These are phyloP conservation scores for Leuciscus waleckii DNA, from an alignment of 2,797 vertebrate genomes.

Conservation along the genomic window DNA sequence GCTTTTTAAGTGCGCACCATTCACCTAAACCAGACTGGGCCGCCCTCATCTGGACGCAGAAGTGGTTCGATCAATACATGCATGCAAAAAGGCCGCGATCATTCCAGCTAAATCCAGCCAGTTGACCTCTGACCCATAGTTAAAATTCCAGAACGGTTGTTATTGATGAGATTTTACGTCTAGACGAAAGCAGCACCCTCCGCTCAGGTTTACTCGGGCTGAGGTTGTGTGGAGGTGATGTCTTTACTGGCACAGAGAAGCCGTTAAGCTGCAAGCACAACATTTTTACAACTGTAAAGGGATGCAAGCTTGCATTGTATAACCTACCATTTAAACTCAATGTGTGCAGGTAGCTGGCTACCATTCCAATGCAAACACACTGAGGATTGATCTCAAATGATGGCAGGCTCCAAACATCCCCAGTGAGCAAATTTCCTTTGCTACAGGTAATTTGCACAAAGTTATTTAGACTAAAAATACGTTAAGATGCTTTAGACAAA, in stretches of 20 bases:
- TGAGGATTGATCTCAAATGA: constrained; percentile 36
- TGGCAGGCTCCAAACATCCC: constrained; percentile 2
- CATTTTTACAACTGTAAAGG: constrained; percentile 65
- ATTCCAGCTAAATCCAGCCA: constrained; percentile 27
- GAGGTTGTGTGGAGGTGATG: constrained; percentile 55
- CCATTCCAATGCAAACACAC: constrained; percentile 55
- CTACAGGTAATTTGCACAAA: constrained; percentile 39
- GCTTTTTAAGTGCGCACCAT: constrained; percentile 9
- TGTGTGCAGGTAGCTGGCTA: constrained; percentile 63
- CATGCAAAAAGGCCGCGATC: constrained; percentile 3
- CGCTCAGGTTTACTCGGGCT: constrained; percentile 7
- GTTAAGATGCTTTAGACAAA: constrained; percentile 23
- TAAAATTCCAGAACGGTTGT: constrained; percentile 44
- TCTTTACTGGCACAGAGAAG: constrained; percentile 65
- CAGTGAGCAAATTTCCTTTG: neutral
- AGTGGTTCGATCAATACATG: neutral
- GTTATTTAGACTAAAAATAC: constrained; percentile 48
- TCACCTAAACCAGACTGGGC: constrained; percentile 1
- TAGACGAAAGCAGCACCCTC: constrained; percentile 26
- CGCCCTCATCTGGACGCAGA: neutral
- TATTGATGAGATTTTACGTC: constrained; percentile 40
- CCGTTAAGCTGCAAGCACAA: constrained; percentile 57
- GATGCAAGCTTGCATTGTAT: constrained; percentile 62
- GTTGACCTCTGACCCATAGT: constrained; percentile 33
- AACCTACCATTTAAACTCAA: constrained; percentile 64